Evolutionary conservation across 2,113 vertebrate genomes (phyloP), one percentile per base, ranked within the genome.

Genomic region (Oreotragus oreotragus): DNA sequence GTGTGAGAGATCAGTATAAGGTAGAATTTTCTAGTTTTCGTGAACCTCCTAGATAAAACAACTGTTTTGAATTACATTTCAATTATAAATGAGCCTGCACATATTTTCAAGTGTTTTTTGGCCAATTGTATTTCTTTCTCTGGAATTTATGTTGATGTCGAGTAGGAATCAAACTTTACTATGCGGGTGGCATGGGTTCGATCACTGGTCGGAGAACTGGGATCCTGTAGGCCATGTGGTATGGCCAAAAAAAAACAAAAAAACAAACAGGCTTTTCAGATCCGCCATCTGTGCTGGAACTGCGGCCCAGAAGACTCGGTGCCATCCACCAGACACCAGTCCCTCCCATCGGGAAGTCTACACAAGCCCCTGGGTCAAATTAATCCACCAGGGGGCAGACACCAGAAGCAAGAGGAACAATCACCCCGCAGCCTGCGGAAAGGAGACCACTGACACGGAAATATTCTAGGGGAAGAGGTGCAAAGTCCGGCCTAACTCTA

Each of bases 391-490:
- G 1, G 64, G 17, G 9, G n/a, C 19, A 36, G 66, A 70, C 19
- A 39, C 66, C 66, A 23, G 66, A 36, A 36, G 66, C 66, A 70
- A 23, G 19, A 36, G 66, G n/a, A 36, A 70, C 17, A 5, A 70
- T 0, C 6, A 33, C 9, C 19, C n/a, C 12, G n/a, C 1, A 1
- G n/a, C n/a, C 19, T 36, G 9, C 5, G n/a, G 39, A 39, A 70
- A 36, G 64, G 64, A 64, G 66, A 12, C n/a, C n/a, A 3, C n/a
- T 36, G n/a, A 70, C n/a, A 70, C 33, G 3, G n/a, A 45, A 57
- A 43, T 80, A 45, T 27, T 76, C 5, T 36, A 27, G 28, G 57
- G 88, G 36, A 16, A 79, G 81, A 43, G 70, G 83, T 14, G 58
- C 51, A 58, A 30, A 49, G 43, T 36, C 51, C 4, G 28, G 19